phyloP scores from a whole-genome alignment of 2,888 invertebrate genomes.

The Chloroclysta siterata region DNA sequence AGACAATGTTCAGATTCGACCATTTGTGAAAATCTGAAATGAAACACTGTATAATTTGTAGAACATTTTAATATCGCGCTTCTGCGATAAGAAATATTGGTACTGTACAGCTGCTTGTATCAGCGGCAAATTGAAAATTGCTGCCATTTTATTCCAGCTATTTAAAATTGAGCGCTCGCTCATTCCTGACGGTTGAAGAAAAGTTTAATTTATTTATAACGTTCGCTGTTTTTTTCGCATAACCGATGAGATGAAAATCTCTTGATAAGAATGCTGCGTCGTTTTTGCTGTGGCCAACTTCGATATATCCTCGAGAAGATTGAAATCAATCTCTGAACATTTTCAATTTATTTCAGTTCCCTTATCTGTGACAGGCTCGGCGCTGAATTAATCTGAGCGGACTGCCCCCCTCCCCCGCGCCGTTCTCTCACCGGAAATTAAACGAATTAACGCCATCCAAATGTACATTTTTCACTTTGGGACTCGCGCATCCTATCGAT shows the following conservation, averaged over 20 bases:
- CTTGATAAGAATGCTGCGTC: slow-evolving; percentile 64
- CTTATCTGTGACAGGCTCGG: slow-evolving; percentile 83
- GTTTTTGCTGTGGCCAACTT: slow-evolving; percentile 65
- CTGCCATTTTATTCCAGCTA: slow-evolving; percentile 52
- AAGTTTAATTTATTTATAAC: slow-evolving; percentile 69
- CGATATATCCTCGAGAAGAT: slow-evolving; percentile 79
- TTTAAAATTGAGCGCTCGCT: slow-evolving; percentile 56
- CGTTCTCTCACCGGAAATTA: slow-evolving; percentile 83
- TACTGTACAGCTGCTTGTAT: slow-evolving; percentile 43
- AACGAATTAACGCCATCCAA: slow-evolving; percentile 86
- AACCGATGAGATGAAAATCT: slow-evolving; percentile 52
- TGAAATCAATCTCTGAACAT: slow-evolving; percentile 85
- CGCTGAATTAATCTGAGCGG: slow-evolving; percentile 83
- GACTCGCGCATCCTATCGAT: slow-evolving; percentile 80
- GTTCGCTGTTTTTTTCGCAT: slow-evolving; percentile 57
- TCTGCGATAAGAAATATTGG: slow-evolving; percentile 42
- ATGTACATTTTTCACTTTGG: slow-evolving; percentile 85
- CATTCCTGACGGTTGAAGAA: slow-evolving; percentile 53
- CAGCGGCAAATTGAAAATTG: slow-evolving; percentile 55
- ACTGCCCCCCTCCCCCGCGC: slow-evolving; percentile 57
- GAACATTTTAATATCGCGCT: slow-evolving; percentile 42
- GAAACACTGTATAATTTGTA: slow-evolving; percentile 41
- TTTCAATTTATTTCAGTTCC: slow-evolving; percentile 85
- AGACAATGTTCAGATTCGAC: slow-evolving; percentile 74
- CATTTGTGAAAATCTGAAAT: slow-evolving; percentile 60